Conservation (phyloP, 2,113 vertebrate species). For the human region GRCh38 chr2:60727501-60728000, state of each 20-base stretch:
- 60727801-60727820: too few relatives aligned
- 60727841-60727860: not conserved
- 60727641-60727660: not conserved
- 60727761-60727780: not conserved
- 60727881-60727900: not conserved
- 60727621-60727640: not conserved
- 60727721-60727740: not conserved
- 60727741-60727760: not conserved
- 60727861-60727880: not conserved
- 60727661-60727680: not conserved
- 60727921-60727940: not conserved
- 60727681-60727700: too few relatives aligned
- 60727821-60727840: not conserved
- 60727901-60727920: not conserved
- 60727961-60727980: not conserved
- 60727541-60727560: not conserved
- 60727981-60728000: not conserved
- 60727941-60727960: not conserved
- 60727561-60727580: not conserved
- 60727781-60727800: not conserved
- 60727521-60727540: too few relatives aligned
- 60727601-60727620: not conserved
- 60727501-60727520: too few relatives aligned
- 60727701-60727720: not conserved
- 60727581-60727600: not conserved